Evolutionary conservation across 2,113 vertebrate genomes (phyloP).

Genomic region (Gopherus evgoodei): DNA sequence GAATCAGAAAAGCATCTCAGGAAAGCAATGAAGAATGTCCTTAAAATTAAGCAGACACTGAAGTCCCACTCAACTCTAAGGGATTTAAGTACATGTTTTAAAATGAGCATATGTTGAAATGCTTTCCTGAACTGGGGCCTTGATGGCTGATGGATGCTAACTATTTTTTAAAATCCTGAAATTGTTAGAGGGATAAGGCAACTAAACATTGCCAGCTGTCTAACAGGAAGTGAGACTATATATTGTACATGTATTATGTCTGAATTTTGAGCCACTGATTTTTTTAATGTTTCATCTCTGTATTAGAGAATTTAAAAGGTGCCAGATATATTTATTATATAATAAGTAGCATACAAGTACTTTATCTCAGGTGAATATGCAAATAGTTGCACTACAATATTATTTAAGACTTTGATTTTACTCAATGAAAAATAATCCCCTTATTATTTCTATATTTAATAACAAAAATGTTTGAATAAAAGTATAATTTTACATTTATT

Average conservation of each 20-base stretch:
- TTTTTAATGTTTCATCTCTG: neutral
- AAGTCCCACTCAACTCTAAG: neutral
- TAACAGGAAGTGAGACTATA: neutral
- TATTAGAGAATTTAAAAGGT: conserved; percentile 19
- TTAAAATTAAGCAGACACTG: neutral
- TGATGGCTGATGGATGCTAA: neutral
- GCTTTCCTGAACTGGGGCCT: neutral
- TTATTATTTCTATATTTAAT: neutral
- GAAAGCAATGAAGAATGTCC: neutral
- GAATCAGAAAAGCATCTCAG: neutral
- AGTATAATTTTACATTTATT: conserved; percentile 8
- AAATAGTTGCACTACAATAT: conserved; percentile 45
- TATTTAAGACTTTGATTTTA: conserved; percentile 33
- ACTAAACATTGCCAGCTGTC: neutral
- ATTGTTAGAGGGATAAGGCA: neutral
- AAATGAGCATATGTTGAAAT: neutral
- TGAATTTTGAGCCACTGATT: conserved; percentile 33
- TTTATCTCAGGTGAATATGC: neutral
- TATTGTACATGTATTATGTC: conserved; percentile 29
- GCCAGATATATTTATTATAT: conserved; percentile 61
- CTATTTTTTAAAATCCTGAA: conserved; percentile 23
- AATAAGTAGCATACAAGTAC: neutral
- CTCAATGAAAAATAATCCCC: conserved; percentile 15
- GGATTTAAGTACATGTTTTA: neutral
- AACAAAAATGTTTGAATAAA: conserved; percentile 21